Percentiles rank a stretch among this genome's conserved stretches.
These are phyloP conservation scores for Pterostichus niger DNA, from an alignment of 2,888 invertebrate species.

Conservation along the genomic window DNA sequence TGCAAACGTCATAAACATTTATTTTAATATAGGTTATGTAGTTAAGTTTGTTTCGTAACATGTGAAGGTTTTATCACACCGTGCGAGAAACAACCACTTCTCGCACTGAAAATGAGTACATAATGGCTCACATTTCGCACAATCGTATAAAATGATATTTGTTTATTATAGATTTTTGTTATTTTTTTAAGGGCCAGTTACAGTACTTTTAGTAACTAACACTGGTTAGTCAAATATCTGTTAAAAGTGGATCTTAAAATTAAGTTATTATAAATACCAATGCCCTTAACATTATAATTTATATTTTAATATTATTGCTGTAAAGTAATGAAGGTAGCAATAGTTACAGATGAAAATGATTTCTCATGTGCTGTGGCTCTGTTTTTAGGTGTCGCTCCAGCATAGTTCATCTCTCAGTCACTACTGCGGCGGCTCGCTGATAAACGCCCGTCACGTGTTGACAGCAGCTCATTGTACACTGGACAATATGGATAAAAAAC, in stretches of 20 bases:
- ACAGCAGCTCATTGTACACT: constrained; percentile 23
- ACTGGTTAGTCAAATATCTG: too few species aligned
- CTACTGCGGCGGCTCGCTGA: constrained; percentile 21
- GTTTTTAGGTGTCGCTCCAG: constrained; percentile 22
- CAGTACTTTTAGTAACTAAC: too few species aligned
- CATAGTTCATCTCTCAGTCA: neutral
- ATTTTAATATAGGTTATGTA: too few species aligned
- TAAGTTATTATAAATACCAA: too few species aligned
- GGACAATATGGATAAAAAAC: neutral
- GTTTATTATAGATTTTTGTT: neutral
- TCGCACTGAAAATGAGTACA: constrained; percentile 1
- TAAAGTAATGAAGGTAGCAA: neutral
- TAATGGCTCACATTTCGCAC: neutral
- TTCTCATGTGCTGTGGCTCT: too few species aligned
- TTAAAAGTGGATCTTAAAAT: too few species aligned
- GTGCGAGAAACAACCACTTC: neutral
- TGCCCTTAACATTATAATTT: too few species aligned
- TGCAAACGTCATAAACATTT: too few species aligned
- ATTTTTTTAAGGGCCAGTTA: too few species aligned
- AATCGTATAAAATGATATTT: neutral
- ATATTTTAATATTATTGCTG: neutral
- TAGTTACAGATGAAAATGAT: neutral
- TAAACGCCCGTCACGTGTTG: constrained; percentile 9
- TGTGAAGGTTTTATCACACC: too few species aligned
- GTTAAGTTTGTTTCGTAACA: too few species aligned